Conservation (phyloP, 2,797 vertebrate species). For the Eulemur mongoz region DNA sequence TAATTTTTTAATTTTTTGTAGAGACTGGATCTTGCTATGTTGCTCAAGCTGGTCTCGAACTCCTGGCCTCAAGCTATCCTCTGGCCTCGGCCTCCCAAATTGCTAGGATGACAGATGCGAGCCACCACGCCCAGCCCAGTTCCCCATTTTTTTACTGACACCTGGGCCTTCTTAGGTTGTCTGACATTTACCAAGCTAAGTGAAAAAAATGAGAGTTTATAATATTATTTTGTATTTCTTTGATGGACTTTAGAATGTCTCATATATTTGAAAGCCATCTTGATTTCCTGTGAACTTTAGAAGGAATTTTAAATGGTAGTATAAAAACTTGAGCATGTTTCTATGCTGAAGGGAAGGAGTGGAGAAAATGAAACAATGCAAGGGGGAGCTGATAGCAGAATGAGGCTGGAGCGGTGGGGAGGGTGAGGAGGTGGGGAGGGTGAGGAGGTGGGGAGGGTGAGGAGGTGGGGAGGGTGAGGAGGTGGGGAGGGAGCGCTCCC, state of each 20-base stretch:
- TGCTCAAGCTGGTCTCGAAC: no score
- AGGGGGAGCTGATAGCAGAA: no score
- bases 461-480: no score
- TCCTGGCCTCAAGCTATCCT: no score
- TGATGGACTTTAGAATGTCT: background rate
- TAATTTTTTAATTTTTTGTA: no score
- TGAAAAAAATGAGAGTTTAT: background rate
- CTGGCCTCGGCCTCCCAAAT: no score
- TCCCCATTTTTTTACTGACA: background rate
- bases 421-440: no score
- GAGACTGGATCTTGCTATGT: no score
- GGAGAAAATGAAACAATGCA: background rate
- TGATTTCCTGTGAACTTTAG: background rate
- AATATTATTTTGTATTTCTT: background rate
- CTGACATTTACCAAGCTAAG: background rate
- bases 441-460: no score
- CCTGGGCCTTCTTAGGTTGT: background rate
- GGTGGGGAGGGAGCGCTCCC: fast-evolving
- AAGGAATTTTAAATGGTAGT: background rate
- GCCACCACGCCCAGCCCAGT: background rate
- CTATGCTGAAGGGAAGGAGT: background rate
- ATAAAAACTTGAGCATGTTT: background rate
- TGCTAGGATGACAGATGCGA: no score
- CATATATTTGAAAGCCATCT: background rate
- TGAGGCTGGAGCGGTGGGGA: background rate